Conservation (phyloP, 2,888 invertebrate genomes). For the Agonum fuliginosum region DNA sequence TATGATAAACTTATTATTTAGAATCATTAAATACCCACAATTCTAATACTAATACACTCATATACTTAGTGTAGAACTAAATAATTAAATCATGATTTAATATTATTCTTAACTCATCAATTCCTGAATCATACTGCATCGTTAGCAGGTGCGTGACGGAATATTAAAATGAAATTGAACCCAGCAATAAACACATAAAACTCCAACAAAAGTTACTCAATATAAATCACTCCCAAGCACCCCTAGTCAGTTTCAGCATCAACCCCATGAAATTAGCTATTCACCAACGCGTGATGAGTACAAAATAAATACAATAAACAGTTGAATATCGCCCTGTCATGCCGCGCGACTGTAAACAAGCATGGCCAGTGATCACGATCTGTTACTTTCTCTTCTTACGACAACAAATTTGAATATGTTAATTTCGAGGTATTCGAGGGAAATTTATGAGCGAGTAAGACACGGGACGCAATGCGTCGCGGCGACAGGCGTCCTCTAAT, state of each 20-base stretch:
- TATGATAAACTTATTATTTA: too few species aligned
- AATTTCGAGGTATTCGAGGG: constrained; percentile 67
- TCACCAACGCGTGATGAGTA: constrained; percentile 46
- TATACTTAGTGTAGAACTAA: too few species aligned
- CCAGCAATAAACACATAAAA: constrained; percentile 38
- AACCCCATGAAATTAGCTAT: constrained; percentile 30
- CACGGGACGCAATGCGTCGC: constrained; percentile 22
- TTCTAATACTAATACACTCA: too few species aligned
- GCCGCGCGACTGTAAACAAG: constrained; percentile 66
- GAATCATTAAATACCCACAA: too few species aligned
- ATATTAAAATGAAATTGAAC: constrained; percentile 4
- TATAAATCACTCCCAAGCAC: constrained; percentile 14
- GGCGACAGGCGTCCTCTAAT: constrained; percentile 64
- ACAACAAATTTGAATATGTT: constrained; percentile 69
- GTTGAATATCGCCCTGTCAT: constrained; percentile 53
- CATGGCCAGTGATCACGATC: constrained; percentile 69
- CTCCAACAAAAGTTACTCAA: constrained; percentile 10
- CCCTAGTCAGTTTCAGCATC: not conserved
- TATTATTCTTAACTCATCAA: too few species aligned
- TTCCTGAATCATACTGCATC: too few species aligned
- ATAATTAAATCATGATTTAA: too few species aligned
- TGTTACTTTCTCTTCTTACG: constrained; percentile 68
- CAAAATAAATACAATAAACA: constrained; percentile 41
- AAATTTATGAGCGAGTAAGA: not conserved
- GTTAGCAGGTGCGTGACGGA: constrained; percentile 17